Base-by-base conservation (phyloP, 1,140 invertebrate genomes). In the Calliphora vicina region DNA sequence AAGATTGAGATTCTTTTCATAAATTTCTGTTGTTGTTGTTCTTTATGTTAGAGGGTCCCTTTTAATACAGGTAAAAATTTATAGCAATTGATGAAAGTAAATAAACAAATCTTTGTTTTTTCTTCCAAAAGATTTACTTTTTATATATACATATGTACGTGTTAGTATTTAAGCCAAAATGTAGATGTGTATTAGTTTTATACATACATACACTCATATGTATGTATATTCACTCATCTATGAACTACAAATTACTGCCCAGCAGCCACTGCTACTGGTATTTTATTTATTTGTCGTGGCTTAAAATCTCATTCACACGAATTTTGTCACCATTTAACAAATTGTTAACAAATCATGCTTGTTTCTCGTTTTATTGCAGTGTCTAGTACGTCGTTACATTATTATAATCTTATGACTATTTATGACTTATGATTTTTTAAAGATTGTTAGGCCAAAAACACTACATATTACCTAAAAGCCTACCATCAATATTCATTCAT, bases 241-340 rank as follows among this genome's bases (percentile, higher is more conserved):
- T 17, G 50, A 57, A 57, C 15, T 67, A 67, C 20, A 67, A 23
- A 6, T 67, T 23, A 20, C 4, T 25, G n/a, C n/a, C n/a, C n/a
- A n/a, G n/a, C n/a, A n/a, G n/a, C n/a, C n/a, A 67, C 25, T 67
- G 61, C 61, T 67, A 67, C 61, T 25, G 61, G 61, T 67, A 35
- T 35, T 23, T 67, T 67, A 25, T 1, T 3, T 1, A 23, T 17
- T 57, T n/a, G 2, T 57, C 1, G 15, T 35, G 6, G 6, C n/a
- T 5, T 20, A 10, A 23, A 67, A 67, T 10, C 10, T 67, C 61
- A 23, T 20, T 67, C 61, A 67, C 20, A 67, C 61, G n/a, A 67
- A 2, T 67, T 23, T 67, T 67, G 61, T 67, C 61, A 67, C 20
- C 61, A 67, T 67, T 67, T 23, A n/a, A n/a, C 9, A 25, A 9